These are phyloP conservation scores for Seriola dumerili DNA, from an alignment of 2,113 vertebrate species.

Conservation along the genomic window DNA sequence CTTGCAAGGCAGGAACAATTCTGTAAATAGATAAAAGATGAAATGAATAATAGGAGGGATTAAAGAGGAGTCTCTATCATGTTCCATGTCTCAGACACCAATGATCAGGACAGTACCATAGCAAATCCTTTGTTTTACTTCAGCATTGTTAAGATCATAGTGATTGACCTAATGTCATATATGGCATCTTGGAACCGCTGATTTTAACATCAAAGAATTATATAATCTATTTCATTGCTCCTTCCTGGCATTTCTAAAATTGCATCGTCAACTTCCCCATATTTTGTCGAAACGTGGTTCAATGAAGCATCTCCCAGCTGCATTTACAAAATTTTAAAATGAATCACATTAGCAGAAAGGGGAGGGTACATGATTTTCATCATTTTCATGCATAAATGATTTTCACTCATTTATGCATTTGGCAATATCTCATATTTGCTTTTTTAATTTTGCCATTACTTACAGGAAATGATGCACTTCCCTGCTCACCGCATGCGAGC, in stretches of 20 bases:
- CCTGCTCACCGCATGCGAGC: neutral
- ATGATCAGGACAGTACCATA: neutral
- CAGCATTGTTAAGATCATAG: neutral
- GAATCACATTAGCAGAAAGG: neutral
- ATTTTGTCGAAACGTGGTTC: neutral
- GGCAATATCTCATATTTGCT: neutral
- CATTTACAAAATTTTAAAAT: no score
- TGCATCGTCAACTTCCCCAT: neutral
- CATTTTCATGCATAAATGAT: no score
- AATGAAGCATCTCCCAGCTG: no score
- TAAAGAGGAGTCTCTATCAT: neutral
- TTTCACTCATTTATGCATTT: neutral
- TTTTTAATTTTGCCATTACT: neutral
- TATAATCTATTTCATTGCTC: neutral
- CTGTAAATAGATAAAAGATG: neutral
- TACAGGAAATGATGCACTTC: neutral
- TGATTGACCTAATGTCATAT: neutral
- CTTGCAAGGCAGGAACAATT: neutral
- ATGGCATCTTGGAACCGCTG: neutral
- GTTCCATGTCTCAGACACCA: neutral
- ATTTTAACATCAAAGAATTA: neutral
- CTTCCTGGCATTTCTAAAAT: neutral
- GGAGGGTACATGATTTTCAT: neutral
- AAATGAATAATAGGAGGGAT: neutral
- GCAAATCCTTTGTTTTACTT: neutral